Conservation (phyloP, 2,888 invertebrate species). For the Drosophila fulvimacula region DNA sequence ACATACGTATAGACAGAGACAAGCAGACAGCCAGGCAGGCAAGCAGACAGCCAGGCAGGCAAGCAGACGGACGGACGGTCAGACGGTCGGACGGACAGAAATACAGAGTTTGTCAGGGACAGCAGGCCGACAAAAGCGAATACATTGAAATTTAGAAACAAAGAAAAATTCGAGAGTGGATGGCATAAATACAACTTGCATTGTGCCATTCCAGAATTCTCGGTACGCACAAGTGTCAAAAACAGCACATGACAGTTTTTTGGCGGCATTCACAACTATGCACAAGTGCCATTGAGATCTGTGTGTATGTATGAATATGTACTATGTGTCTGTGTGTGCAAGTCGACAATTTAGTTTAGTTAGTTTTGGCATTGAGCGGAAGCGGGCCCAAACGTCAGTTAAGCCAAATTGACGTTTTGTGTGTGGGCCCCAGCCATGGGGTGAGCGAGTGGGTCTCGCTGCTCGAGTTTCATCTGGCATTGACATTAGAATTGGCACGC, state of each 20-base stretch:
- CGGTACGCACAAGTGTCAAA: constrained; percentile 72
- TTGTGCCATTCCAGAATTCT: constrained; percentile 29
- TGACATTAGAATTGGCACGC: constrained; percentile 41
- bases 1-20: constrained; percentile 26
- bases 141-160: constrained; percentile 68
- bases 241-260: constrained; percentile 61
- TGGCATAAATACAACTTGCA: constrained; percentile 60
- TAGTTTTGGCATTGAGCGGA: constrained; percentile 36
- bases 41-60: not conserved
- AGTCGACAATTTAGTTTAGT: constrained; percentile 43
- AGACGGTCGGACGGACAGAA: constrained; percentile 4
- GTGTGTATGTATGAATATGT: not conserved
- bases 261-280: constrained; percentile 28
- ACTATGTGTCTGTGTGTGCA: constrained; percentile 6
- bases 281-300: constrained; percentile 7
- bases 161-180: constrained; percentile 47
- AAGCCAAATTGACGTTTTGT: constrained; percentile 67
- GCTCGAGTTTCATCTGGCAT: constrained; percentile 43
- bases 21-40: not conserved
- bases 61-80: not conserved
- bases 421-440: constrained; percentile 14
- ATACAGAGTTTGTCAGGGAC: constrained; percentile 53
- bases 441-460: constrained; percentile 14
- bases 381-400: constrained; percentile 33
- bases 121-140: constrained; percentile 35